Evolutionary conservation across 2,888 invertebrate genomes (phyloP).

Genomic region (Ophraella communa): DNA sequence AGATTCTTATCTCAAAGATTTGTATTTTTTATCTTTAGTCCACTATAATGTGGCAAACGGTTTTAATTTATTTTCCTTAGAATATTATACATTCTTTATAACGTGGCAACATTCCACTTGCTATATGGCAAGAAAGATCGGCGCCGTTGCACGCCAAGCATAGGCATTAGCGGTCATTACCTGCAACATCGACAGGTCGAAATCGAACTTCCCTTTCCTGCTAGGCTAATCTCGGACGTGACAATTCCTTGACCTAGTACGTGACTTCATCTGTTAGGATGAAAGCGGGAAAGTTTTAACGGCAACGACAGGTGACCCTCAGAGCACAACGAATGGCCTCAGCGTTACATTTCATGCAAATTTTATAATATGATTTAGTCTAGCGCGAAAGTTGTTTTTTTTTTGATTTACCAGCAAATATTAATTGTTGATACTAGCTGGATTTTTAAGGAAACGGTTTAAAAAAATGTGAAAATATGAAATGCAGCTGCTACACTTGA

Average conservation of each 20-base stretch:
- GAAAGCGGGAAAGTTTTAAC: conserved; percentile 40
- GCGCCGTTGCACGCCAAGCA: background rate
- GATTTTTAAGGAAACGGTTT: background rate
- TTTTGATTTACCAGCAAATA: background rate
- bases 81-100: background rate
- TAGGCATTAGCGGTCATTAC: background rate
- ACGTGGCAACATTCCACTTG: background rate
- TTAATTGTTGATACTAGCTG: too few relatives aligned
- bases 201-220: conserved; percentile 38
- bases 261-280: conserved; percentile 41
- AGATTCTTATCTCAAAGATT: too few relatives aligned
- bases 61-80: too few relatives aligned
- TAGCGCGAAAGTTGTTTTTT: background rate
- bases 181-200: background rate
- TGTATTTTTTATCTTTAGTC: too few relatives aligned
- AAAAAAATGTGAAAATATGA: background rate
- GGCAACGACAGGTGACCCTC: conserved; percentile 35
- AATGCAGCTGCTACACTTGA: too few relatives aligned
- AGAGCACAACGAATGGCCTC: conserved; percentile 26
- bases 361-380: conserved; percentile 5
- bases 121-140: background rate
- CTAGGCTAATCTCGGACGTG: conserved; percentile 38
- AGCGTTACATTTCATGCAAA: conserved; percentile 24
- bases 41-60: too few relatives aligned
- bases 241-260: conserved; percentile 44